Evolutionary conservation across 2,113 vertebrate genomes (phyloP).

Genomic region (Galeopterus variegatus): DNA sequence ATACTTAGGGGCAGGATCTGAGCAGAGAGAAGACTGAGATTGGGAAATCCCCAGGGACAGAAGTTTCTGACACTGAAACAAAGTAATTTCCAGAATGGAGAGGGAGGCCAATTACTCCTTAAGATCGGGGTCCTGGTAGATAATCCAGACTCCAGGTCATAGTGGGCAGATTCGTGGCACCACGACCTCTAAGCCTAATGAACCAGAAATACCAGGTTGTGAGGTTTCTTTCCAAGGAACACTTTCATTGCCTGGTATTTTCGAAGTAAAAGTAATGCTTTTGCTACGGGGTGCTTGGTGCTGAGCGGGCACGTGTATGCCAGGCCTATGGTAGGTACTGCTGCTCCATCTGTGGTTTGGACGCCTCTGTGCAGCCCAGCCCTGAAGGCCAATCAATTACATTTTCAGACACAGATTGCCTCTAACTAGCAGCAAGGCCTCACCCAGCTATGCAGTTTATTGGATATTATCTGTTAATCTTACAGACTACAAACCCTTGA

Average conservation of each 20-base stretch:
- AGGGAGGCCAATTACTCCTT: neutral
- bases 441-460: neutral
- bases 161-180: neutral
- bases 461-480: neutral
- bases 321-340: rapidly evolving
- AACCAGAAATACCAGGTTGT: neutral
- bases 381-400: neutral
- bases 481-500: neutral
- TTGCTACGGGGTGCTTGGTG: neutral
- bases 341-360: neutral
- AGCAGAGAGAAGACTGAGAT: neutral
- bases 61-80: neutral
- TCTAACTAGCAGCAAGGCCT: neutral
- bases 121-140: neutral
- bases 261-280: neutral
- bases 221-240: neutral
- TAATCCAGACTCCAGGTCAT: no score
- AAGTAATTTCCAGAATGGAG: neutral
- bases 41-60: neutral
- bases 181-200: neutral
- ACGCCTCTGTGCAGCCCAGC: neutral
- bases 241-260: neutral
- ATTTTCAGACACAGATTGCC: neutral
- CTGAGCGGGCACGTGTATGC: neutral
- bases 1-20: neutral